phyloP scores from a whole-genome alignment of 2,113 vertebrate genomes.

The Colaptes auratus region DNA sequence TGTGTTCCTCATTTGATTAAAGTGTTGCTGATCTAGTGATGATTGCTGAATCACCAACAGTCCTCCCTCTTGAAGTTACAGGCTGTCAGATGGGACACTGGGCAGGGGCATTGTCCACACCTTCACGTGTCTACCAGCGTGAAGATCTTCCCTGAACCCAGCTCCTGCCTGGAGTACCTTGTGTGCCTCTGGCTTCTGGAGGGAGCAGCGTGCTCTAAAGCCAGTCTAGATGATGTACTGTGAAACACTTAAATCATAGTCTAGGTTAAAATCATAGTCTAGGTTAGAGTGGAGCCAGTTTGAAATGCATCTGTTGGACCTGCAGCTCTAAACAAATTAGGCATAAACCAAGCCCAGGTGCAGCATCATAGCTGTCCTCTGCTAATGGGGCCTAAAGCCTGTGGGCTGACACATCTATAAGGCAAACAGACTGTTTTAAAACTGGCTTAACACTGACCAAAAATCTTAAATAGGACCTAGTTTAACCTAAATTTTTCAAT shows the following conservation, averaged over 20 bases:
- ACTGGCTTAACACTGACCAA: constrained; percentile 14
- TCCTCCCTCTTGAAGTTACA: not conserved
- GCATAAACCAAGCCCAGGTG: rapidly evolving
- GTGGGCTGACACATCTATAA: not conserved
- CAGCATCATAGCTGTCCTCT: not conserved
- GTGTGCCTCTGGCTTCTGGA: constrained; percentile 30
- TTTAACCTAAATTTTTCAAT: not conserved
- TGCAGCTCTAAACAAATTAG: not conserved
- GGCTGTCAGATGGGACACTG: not conserved
- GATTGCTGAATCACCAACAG: constrained; percentile 42
- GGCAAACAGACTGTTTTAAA: constrained; percentile 52
- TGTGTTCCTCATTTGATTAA: constrained; percentile 42
- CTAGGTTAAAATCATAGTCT: not conserved
- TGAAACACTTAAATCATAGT: not conserved
- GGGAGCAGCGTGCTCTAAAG: not conserved
- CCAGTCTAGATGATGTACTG: not conserved
- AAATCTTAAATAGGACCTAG: not conserved
- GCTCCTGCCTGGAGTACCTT: not conserved
- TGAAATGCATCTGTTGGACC: constrained; percentile 46
- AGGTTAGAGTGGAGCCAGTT: not conserved
- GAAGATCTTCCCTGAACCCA: not conserved
- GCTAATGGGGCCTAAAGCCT: not conserved
- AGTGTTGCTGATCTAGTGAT: constrained; percentile 32
- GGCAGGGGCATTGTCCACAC: not conserved
- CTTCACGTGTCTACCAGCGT: not conserved